Evolutionary conservation across 1,140 invertebrate genomes (phyloP).

Genomic region (Drosophila paulistorum): DNA sequence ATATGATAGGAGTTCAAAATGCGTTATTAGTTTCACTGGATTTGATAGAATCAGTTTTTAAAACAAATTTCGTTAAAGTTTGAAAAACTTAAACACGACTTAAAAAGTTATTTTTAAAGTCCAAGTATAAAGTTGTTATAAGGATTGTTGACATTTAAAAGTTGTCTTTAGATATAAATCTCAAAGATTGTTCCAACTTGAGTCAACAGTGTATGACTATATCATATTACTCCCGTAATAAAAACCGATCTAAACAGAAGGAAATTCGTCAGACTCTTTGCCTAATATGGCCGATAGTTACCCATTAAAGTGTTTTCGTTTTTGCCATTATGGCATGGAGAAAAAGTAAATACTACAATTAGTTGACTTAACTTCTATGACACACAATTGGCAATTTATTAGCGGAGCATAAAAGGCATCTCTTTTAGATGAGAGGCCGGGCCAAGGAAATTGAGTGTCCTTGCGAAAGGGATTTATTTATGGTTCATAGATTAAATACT

Average conservation of each 20-base stretch:
- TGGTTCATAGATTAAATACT: conserved; percentile 82
- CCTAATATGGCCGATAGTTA: background rate
- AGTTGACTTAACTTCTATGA: conserved; percentile 74
- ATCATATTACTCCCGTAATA: too few relatives aligned
- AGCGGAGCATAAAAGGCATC: conserved; percentile 49
- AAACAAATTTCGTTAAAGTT: too few relatives aligned
- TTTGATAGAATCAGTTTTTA: too few relatives aligned
- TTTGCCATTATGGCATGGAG: conserved; percentile 10
- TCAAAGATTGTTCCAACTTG: too few relatives aligned
- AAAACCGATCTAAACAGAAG: too few relatives aligned
- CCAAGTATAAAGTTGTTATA: too few relatives aligned
- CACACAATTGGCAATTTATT: conserved; percentile 77
- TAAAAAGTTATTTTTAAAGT: too few relatives aligned
- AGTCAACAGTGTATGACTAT: too few relatives aligned
- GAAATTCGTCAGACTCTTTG: background rate
- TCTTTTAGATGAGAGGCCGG: conserved; percentile 33
- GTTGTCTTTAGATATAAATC: too few relatives aligned
- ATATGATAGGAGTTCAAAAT: background rate
- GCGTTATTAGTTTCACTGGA: too few relatives aligned
- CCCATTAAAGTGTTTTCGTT: background rate
- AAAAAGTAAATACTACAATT: conserved; percentile 68
- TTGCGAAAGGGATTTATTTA: conserved; percentile 76
- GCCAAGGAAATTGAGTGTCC: conserved; percentile 71
- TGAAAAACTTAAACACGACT: too few relatives aligned
- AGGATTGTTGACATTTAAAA: too few relatives aligned